Conservation (phyloP, 2,888 invertebrate genomes). For the Synanthedon myopaeformis region DNA sequence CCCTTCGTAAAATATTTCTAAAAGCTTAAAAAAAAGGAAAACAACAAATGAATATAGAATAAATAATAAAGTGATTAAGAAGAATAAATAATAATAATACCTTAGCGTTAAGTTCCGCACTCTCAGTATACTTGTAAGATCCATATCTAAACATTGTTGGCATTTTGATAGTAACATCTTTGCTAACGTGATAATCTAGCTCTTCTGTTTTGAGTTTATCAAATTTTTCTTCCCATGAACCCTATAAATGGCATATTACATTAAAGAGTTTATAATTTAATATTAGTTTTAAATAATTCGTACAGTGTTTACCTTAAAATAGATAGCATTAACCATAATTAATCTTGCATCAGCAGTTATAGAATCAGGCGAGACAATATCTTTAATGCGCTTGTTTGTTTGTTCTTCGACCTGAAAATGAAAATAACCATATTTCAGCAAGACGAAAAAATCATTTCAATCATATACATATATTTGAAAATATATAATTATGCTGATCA, state of each 20-base stretch:
- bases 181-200: slow-evolving; percentile 73
- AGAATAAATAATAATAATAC: slow-evolving; percentile 7
- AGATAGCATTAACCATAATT: slow-evolving; percentile 85
- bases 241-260: slow-evolving; percentile 27
- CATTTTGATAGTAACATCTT: slow-evolving; percentile 67
- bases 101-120: slow-evolving; percentile 39
- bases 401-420: slow-evolving; percentile 46
- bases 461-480: no score
- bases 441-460: no score
- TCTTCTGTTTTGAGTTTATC: slow-evolving; percentile 59
- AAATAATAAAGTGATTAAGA: background rate
- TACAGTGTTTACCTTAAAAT: slow-evolving; percentile 75
- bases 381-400: slow-evolving; percentile 49
- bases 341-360: slow-evolving; percentile 68
- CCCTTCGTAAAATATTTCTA: slow-evolving; percentile 81
- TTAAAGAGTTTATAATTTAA: background rate
- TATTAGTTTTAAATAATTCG: background rate
- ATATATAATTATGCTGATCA: no score
- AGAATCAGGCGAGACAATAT: slow-evolving; percentile 70
- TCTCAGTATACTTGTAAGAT: slow-evolving; percentile 45
- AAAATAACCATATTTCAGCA: background rate
- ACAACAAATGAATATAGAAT: background rate
- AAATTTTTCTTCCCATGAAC: slow-evolving; percentile 78
- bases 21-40: slow-evolving; percentile 47
- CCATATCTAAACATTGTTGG: slow-evolving; percentile 75